Percentiles rank a stretch among this genome's conserved stretches.
These are phyloP conservation scores for silkworm (Bombyx mori) DNA, from an alignment of 1,140 invertebrate genomes.

Conservation along the genomic window DNA sequence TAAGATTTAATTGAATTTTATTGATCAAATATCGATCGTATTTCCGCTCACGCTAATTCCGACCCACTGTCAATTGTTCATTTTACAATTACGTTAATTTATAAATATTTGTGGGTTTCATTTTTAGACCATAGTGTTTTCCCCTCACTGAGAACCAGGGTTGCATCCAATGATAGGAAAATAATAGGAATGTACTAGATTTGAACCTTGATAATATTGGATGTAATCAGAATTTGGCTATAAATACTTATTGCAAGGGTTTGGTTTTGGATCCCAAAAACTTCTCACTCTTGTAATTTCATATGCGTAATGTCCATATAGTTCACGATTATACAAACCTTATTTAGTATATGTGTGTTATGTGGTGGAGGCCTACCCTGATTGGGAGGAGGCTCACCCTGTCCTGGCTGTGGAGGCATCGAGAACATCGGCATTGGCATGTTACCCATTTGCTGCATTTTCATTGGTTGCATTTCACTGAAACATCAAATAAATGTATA, in stretches of 20 bases:
- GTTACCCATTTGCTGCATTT: slow-evolving; percentile 56
- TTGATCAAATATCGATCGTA: background rate
- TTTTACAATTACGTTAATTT: background rate
- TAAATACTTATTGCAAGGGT: too few species aligned
- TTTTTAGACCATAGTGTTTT: too few species aligned
- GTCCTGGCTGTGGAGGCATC: slow-evolving; percentile 41
- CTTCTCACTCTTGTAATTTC: too few species aligned
- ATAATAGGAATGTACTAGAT: too few species aligned
- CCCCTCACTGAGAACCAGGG: too few species aligned
- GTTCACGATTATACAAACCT: slow-evolving; percentile 28
- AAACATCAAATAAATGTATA: slow-evolving; percentile 10
- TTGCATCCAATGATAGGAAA: too few species aligned
- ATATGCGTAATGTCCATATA: too few species aligned
- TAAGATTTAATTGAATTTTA: background rate
- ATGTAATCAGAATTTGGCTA: too few species aligned
- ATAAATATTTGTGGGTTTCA: too few species aligned
- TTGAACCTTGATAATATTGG: too few species aligned
- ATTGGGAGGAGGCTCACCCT: slow-evolving; percentile 36
- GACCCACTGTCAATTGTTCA: background rate
- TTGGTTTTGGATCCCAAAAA: too few species aligned
- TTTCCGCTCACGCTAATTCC: background rate
- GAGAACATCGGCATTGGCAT: slow-evolving; percentile 59
- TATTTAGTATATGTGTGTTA: slow-evolving; percentile 56
- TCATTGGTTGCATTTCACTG: slow-evolving; percentile 70
- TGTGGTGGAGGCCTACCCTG: slow-evolving; percentile 55